Evolutionary conservation across 2,113 vertebrate species (phyloP).

Genomic region (Gallinago undulata): DNA sequence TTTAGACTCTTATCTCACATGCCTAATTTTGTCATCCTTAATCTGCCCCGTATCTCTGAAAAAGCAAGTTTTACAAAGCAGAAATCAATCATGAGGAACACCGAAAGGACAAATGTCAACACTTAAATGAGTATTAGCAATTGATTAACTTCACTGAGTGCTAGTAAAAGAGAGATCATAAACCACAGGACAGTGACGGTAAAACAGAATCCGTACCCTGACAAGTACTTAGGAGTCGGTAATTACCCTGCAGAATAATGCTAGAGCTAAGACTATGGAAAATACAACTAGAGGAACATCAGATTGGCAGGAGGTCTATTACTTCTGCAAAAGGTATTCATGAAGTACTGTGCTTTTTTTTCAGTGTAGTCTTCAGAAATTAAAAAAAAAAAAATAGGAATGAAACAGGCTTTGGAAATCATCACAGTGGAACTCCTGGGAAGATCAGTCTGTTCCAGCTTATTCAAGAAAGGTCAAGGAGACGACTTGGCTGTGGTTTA

Average conservation of each 20-base stretch:
- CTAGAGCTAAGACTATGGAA: background rate
- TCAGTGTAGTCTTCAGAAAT: background rate
- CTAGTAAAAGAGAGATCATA: background rate
- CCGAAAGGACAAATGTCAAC: background rate
- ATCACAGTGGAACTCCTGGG: background rate
- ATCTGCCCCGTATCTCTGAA: background rate
- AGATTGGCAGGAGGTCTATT: background rate
- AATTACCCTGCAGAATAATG: background rate
- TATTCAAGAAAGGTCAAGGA: background rate
- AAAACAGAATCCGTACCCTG: background rate
- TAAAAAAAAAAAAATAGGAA: background rate
- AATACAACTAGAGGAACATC: background rate
- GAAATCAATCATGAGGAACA: background rate
- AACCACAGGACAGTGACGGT: background rate
- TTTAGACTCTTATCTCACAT: background rate
- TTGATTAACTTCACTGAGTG: background rate
- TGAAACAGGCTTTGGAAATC: background rate
- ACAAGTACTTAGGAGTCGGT: background rate
- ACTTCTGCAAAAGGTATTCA: background rate
- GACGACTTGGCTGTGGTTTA: background rate
- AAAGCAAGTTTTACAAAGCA: background rate
- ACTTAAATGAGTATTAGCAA: background rate
- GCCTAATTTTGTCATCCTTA: background rate
- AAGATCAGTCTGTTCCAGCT: background rate
- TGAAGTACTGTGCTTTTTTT: background rate